These are phyloP conservation scores for Synanthedon vespiformis DNA, from an alignment of 2,888 invertebrate species.

Conservation along the genomic window DNA sequence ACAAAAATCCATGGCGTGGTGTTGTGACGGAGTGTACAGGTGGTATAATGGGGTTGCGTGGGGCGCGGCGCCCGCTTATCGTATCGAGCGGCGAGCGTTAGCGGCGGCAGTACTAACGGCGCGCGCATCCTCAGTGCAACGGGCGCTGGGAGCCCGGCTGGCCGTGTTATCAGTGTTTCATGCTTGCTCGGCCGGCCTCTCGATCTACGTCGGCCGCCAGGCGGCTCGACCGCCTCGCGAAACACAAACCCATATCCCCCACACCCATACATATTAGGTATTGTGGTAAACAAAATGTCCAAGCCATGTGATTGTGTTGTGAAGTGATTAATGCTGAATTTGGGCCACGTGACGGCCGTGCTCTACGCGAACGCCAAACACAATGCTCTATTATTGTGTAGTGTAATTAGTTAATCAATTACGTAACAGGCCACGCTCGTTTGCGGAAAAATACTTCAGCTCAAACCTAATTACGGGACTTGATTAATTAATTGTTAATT, in stretches of 20 bases:
- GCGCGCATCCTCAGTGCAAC: slow-evolving; percentile 45
- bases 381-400: slow-evolving; percentile 14
- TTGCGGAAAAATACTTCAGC: no score
- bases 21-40: slow-evolving; percentile 66
- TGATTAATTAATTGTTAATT: no score
- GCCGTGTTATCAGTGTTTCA: slow-evolving; percentile 29
- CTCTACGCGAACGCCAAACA: slow-evolving; percentile 2
- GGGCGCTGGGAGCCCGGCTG: slow-evolving; percentile 35
- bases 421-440: slow-evolving; percentile 20
- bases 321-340: slow-evolving; percentile 14
- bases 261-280: slow-evolving; percentile 8
- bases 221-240: slow-evolving; percentile 32
- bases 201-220: slow-evolving; percentile 32
- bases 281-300: slow-evolving; percentile 27
- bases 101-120: slow-evolving; percentile 31
- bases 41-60: slow-evolving; percentile 50
- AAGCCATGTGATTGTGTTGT: slow-evolving; percentile 28
- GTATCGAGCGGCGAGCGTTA: slow-evolving; percentile 33
- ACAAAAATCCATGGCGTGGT: slow-evolving; percentile 37
- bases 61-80: slow-evolving; percentile 43
- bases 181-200: slow-evolving; percentile 26
- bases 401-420: slow-evolving; percentile 43
- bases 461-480: no score
- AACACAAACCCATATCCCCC: slow-evolving; percentile 13
- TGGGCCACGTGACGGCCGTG: slow-evolving; percentile 16